Conservation (phyloP, 2,888 invertebrate genomes). For the Drosophila anomelani region DNA sequence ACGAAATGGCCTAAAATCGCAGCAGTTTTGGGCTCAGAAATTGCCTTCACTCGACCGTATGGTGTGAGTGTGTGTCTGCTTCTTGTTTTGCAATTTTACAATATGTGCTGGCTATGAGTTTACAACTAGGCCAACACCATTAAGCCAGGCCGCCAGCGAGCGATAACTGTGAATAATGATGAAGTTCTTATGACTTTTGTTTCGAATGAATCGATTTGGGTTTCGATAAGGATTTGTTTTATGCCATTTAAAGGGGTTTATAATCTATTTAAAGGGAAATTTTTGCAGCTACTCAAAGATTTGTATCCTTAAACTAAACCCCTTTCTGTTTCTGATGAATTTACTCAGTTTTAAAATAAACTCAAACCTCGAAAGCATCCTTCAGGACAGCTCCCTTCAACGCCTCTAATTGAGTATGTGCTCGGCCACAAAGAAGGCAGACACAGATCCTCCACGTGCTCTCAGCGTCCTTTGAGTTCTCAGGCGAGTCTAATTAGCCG, state of each 20-base stretch:
- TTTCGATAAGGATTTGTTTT: slow-evolving; percentile 9
- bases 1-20: slow-evolving; percentile 51
- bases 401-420: slow-evolving; percentile 58
- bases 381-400: slow-evolving; percentile 16
- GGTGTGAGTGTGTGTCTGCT: slow-evolving; percentile 15
- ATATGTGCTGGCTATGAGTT: slow-evolving; percentile 51
- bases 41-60: slow-evolving; percentile 30
- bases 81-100: slow-evolving; percentile 52
- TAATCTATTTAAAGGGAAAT: background rate
- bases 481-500: slow-evolving; percentile 74
- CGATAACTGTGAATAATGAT: slow-evolving; percentile 69
- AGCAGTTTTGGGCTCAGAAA: slow-evolving; percentile 42
- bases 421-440: slow-evolving; percentile 23
- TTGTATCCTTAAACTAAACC: too few relatives aligned
- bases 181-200: slow-evolving; percentile 51
- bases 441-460: slow-evolving; percentile 12
- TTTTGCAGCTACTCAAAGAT: too few relatives aligned
- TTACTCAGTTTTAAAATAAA: background rate
- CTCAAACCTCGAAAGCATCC: background rate
- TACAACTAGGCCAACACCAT: slow-evolving; percentile 69
- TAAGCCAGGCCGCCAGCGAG: slow-evolving; percentile 52
- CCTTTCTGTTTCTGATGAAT: too few relatives aligned
- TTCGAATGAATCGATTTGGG: slow-evolving; percentile 1
- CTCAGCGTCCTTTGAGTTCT: slow-evolving; percentile 61
- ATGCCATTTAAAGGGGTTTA: background rate